A percentile compares a stretch with the other conserved stretches of the same genome.
Evolutionary conservation across 2,888 invertebrate species (phyloP).

Genomic region (Anaspis maculata): DNA sequence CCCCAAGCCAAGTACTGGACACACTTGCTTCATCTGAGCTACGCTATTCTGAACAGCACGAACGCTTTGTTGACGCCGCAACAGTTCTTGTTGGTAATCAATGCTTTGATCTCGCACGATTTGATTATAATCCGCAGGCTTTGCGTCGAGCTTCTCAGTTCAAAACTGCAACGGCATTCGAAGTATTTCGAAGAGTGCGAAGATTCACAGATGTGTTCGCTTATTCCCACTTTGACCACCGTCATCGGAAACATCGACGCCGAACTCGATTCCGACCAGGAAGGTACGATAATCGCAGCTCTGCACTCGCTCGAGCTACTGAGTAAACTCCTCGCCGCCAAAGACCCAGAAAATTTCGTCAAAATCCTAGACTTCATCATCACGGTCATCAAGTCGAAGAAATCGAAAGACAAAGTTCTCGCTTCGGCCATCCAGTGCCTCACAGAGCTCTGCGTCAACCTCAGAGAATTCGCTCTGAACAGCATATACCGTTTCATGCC

Average conservation of each 20-base stretch:
- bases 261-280: slow-evolving; percentile 48
- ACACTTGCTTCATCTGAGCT: slow-evolving; percentile 67
- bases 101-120: slow-evolving; percentile 63
- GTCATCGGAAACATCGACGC: slow-evolving; percentile 49
- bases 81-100: slow-evolving; percentile 72
- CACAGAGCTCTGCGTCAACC: slow-evolving; percentile 66
- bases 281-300: slow-evolving; percentile 72
- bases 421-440: slow-evolving; percentile 70
- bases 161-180: slow-evolving; percentile 63
- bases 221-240: slow-evolving; percentile 54
- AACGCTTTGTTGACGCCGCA: slow-evolving; percentile 70
- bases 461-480: slow-evolving; percentile 67
- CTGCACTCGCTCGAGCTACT: slow-evolving; percentile 74
- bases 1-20: slow-evolving; percentile 70
- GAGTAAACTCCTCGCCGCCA: slow-evolving; percentile 61
- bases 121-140: too few relatives aligned
- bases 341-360: slow-evolving; percentile 62
- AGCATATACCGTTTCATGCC: slow-evolving; percentile 76
- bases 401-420: slow-evolving; percentile 53
- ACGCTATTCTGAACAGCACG: slow-evolving; percentile 72
- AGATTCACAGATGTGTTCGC: slow-evolving; percentile 42
- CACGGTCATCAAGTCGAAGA: slow-evolving; percentile 48
- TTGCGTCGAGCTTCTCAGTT: slow-evolving; percentile 77
- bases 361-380: slow-evolving; percentile 61
- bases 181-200: slow-evolving; percentile 50